Evolutionary conservation across 2,113 vertebrate species (phyloP), one percentile per base, ranked within the genome.

Genomic region (Gallinago undulata): DNA sequence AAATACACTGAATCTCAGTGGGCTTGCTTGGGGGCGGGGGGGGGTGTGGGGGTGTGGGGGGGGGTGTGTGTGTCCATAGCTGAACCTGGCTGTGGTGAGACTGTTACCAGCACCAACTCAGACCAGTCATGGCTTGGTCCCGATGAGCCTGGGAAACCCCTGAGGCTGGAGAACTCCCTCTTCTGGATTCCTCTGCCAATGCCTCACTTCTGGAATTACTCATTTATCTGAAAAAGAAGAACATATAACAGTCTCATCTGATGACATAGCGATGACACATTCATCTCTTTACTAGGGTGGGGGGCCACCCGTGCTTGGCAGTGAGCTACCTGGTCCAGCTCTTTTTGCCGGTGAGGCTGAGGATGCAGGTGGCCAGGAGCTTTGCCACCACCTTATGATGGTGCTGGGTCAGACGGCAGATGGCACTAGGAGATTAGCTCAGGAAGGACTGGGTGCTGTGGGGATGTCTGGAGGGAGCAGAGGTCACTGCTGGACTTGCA

Each of bases 311-410:
- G 3, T 10, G 33, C 7, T 13, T 33, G 48, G 22, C 31, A 17
- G 41, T 0, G 22, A 53, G 31, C 55, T 41, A 27, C 37, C 4
- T 62, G 19, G 11, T 5, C 22, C 74, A 13, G 31, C 19, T 59
- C 16, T 47, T 59, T 55, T 22, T 28, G 57, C 31, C 11, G 45
- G 39, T 5, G 33, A 75, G 41, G 11, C 3, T 2, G 79, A 59
- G 62, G 47, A 19, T 1, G 8, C 50, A 41, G 39, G 5, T 0
- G 24, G 21, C 22, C 47, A 12, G 68, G 60, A 80, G 55, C 50
- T 14, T 2, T 59, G 1, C 9, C 13, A n/a, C 5, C 41, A 10
- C 14, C 16, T 18, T 18, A 2, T 0, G 2, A 1, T 2, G 12
- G 45, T 2, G 11, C 1, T 4, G 13, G 50, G 53, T 39, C 63